phyloP scores from a whole-genome alignment of 92 coral and sea anemone genomes.

The Zoanthus sociatus region DNA sequence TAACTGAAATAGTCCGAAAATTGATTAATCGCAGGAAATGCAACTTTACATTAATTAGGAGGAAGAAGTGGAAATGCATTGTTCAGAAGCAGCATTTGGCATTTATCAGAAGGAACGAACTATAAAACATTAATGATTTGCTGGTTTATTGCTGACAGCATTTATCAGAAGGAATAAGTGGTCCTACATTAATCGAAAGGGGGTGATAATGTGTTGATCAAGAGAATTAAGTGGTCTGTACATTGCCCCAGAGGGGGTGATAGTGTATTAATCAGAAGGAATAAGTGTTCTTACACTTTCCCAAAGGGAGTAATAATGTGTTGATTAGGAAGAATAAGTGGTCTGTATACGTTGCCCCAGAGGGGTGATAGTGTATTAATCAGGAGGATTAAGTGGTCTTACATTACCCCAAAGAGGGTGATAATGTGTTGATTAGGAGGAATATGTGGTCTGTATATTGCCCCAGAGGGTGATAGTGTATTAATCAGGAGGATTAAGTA shows the following conservation, averaged over 20 bases:
- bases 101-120: neutral
- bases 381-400: too few species aligned
- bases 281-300: neutral
- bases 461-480: neutral
- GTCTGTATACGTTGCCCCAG: too few species aligned
- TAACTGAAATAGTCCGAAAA: neutral
- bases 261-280: neutral
- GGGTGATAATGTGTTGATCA: neutral
- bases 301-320: neutral
- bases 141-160: neutral
- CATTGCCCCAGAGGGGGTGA: neutral
- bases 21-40: neutral
- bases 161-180: neutral
- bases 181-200: neutral
- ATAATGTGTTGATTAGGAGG: neutral
- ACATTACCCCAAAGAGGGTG: neutral
- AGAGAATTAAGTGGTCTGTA: neutral
- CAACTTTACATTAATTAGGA: neutral
- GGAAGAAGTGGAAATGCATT: neutral
- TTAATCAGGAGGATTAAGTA: neutral
- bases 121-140: neutral
- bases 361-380: too few species aligned
- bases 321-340: too few species aligned
- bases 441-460: neutral
- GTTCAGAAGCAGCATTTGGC: neutral